phyloP scores from a whole-genome alignment of 2,888 invertebrate species.

The Rhabditophanes sp. region DNA sequence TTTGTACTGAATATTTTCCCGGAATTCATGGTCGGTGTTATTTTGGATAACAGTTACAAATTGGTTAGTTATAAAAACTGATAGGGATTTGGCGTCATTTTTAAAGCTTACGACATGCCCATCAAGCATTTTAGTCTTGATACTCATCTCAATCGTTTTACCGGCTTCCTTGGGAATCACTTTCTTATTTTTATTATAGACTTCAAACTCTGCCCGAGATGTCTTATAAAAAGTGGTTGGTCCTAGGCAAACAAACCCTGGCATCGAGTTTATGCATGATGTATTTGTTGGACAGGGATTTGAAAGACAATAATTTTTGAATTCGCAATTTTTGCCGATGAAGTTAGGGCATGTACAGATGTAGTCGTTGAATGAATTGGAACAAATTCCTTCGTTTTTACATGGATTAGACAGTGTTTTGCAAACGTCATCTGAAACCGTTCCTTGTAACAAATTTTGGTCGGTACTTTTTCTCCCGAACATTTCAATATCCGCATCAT shows the following conservation, averaged over 20 bases:
- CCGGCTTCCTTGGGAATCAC: too few relatives aligned
- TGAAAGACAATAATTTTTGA: conserved; percentile 22
- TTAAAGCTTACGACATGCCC: too few relatives aligned
- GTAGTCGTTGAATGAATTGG: conserved; percentile 59
- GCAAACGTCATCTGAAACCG: conserved; percentile 33
- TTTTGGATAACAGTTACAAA: too few relatives aligned
- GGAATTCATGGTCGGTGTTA: too few relatives aligned
- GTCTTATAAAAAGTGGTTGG: too few relatives aligned
- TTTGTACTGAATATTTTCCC: too few relatives aligned
- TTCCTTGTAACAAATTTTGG: conserved; percentile 27
- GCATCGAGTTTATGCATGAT: conserved; percentile 20
- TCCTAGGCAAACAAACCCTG: conserved; percentile 31
- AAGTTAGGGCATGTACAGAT: conserved; percentile 29
- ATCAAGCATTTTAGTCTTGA: too few relatives aligned
- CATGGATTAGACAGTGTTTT: conserved; percentile 51
- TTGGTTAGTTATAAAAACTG: too few relatives aligned
- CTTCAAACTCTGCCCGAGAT: too few relatives aligned
- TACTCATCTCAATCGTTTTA: too few relatives aligned
- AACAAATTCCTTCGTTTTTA: conserved; percentile 69
- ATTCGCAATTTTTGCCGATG: conserved; percentile 22
- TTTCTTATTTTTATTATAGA: too few relatives aligned
- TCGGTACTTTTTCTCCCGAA: conserved; percentile 20
- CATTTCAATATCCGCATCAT: neutral
- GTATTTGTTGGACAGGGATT: conserved; percentile 20
- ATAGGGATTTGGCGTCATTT: too few relatives aligned